Evolutionary conservation across 2,888 invertebrate species (phyloP).

Genomic region (Ctena decussata): DNA sequence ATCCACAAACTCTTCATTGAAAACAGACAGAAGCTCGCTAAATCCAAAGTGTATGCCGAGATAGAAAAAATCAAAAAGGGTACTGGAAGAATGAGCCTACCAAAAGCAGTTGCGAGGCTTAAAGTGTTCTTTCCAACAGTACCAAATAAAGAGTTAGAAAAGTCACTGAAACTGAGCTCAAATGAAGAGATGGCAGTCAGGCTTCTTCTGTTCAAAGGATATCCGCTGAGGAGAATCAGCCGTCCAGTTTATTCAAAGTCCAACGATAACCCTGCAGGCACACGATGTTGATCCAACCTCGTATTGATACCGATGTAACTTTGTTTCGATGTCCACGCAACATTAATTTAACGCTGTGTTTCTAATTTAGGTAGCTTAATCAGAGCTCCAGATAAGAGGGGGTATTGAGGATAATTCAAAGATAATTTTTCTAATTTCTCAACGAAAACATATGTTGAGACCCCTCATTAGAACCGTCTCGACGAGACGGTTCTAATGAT

Average conservation of each 20-base stretch:
- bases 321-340: no score
- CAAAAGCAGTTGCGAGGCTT: conserved; percentile 72
- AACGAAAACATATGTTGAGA: no score
- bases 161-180: conserved; percentile 53
- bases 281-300: no score
- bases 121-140: conserved; percentile 75
- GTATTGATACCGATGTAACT: no score
- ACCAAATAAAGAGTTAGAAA: conserved; percentile 48
- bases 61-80: conserved; percentile 28
- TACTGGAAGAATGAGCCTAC: conserved; percentile 29
- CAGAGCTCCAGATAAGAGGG: no score
- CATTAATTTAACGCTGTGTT: no score
- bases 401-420: no score
- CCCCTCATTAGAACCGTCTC: no score
- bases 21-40: conserved; percentile 38
- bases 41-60: conserved; percentile 42
- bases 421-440: no score
- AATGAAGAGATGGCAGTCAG: conserved; percentile 73
- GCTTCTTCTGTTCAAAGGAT: conserved; percentile 69
- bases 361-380: no score
- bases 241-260: background rate
- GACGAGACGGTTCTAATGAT: no score
- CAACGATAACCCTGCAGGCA: no score
- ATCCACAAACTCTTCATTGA: conserved; percentile 58
- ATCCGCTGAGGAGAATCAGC: conserved; percentile 64